A percentile compares a stretch with the other conserved stretches of the same genome.
These are phyloP conservation scores for Herminia tarsipennalis DNA, from an alignment of 2,888 invertebrate species.

Conservation along the genomic window DNA sequence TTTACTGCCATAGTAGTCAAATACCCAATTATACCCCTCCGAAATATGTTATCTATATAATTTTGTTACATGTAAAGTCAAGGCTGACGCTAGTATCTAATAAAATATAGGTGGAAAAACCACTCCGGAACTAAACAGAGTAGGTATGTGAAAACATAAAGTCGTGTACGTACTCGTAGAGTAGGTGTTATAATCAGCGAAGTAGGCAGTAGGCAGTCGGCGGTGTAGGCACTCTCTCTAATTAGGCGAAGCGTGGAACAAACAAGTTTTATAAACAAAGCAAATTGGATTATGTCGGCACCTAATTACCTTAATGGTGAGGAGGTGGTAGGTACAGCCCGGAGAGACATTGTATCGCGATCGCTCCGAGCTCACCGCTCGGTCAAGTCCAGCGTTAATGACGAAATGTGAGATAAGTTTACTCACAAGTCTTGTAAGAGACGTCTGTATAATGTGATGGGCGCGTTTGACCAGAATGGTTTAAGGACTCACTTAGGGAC, in stretches of 20 bases:
- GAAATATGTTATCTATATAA: no score
- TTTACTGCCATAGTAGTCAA: no score
- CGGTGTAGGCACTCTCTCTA: slow-evolving; percentile 43
- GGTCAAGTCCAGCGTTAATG: no score
- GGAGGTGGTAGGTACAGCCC: not conserved
- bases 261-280: slow-evolving; percentile 48
- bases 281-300: slow-evolving; percentile 53
- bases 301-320: slow-evolving; percentile 61
- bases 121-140: not conserved
- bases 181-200: slow-evolving; percentile 15
- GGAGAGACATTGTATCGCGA: slow-evolving; percentile 4
- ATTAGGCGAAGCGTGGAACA: slow-evolving; percentile 41
- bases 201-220: slow-evolving; percentile 15
- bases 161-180: not conserved
- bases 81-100: not conserved
- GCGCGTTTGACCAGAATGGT: no score
- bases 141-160: slow-evolving; percentile 16
- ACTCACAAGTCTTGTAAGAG: no score
- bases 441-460: no score
- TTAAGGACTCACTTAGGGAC: no score
- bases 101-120: not conserved
- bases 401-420: not conserved
- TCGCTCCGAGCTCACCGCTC: not conserved
- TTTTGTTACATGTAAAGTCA: no score
- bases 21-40: no score